Evolutionary conservation across 2,888 invertebrate species (phyloP), one percentile per base, ranked within the genome.

Genomic region (Calameuta idolon): DNA sequence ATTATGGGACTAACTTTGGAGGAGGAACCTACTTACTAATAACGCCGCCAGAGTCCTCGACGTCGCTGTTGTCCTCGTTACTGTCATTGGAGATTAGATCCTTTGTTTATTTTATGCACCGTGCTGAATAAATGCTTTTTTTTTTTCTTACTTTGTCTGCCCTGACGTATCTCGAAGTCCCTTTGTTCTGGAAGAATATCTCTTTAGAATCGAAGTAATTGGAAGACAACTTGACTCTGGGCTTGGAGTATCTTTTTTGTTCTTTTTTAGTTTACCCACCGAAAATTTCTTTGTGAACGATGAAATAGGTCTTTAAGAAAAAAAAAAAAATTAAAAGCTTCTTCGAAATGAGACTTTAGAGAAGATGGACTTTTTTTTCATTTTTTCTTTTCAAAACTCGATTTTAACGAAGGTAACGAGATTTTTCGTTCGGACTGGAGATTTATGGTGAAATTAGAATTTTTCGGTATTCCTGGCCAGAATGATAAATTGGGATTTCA

Each of bases 81-180:
- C 33, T 9, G 69, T 30, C 31, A 33, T 69, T 9, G 0, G 5
- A 15, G 15, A 5, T 1, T 40, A 40, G 15, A 40, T 40, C 15
- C 4, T 40, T 0, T 23, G 40, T 15, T 5, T 40, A 15, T 15
- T 15, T 40, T 15, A 1, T 40, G 15, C 40, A 15, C 1, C 5
- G 3, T 15, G 15, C 40, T 5, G 5, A 40, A 23, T 40, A 40
- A 23, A 15, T 23, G 1, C 40, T 40, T 40, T 1, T 1, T 0
- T 35, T 5, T 5, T 5, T 23, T 40, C 5, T 23, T 40, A 40
- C 5, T 40, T 40, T 40, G 0, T 5, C 40, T 1, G 15, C 23
- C 23, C 0, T 9, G 23, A 0, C 1, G 0, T 9, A 55, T 55
- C 23, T 23, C 23, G 9, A 23, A 55, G 0, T 23, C 23, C 0